Evolutionary conservation across 2,888 invertebrate species (phyloP), one percentile per base, ranked within the genome.

Genomic region (Nycteola revayana): DNA sequence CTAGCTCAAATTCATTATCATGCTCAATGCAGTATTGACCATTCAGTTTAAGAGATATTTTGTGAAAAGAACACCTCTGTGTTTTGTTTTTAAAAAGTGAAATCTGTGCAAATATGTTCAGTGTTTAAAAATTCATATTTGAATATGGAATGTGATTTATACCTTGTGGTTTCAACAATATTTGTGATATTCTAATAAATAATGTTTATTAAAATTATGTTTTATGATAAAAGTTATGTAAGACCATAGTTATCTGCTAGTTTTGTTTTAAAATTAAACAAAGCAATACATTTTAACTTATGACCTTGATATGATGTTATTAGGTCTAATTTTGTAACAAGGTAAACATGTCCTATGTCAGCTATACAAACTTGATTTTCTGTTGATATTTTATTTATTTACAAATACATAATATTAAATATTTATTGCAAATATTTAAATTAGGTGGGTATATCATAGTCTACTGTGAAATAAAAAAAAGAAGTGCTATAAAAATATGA

Each of bases 1-100:
- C 83, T 74, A 67, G 54, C 65, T 50, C 14, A 40, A 37, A 49
- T 45, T 63, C 67, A 74, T 73, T 72, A 71, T 51, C 58, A 73
- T 73, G 67, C 63, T 47, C 36, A 47, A 44, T 50, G 45, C 48
- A 41, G 55, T 41, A 36, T 25, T 26, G 23, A 20, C 73, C 63
- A 69, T 58, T 66, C 57, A 66, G 61, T 61, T 67, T 52, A 42
- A 38, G 32, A 47, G 29, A 59, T 41, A n/a, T 21, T 21, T 7
- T 5, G 21, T 21, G 21, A 14, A 14, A 14, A 14, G 14, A 0
- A 17, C 2, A 26, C 11, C 7, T 20, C 26, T 33, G 10, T 2
- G 10, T 24, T 33, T 29, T 28, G 22, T 36, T 32, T 53, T 47
- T 9, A 8, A 38, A n/a, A 35, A 31, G 27, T 36, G 33, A 47